Evolutionary conservation across 2,888 invertebrate genomes (phyloP), one percentile per base, ranked within the genome.

Genomic region (Pollenia griseotomentosa): DNA sequence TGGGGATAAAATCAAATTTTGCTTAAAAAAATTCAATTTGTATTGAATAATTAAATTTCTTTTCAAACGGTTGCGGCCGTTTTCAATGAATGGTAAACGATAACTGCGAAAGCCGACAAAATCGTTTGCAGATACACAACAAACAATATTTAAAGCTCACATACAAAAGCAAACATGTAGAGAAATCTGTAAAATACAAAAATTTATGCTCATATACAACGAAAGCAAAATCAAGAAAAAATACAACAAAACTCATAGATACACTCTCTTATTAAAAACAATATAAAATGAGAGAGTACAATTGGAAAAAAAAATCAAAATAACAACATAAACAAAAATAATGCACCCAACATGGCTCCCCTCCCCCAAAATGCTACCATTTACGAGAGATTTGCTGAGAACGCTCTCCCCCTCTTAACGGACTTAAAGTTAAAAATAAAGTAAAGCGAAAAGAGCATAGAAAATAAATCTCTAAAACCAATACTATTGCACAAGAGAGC

Each of bases 21-120:
- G 48, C 65, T 65, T 19, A 33, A 63, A 77, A 66, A 65, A 68
- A 55, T 53, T 59, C 14, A 65, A 71, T 57, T 42, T 77, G 2
- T 44, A 42, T 46, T 46, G 9, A 51, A 73, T 23, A 51, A 57
- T 33, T 19, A 19, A 23, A 2, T 55, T 61, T 55, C 0, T 70
- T 61, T 40, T 65, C 11, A 51, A 83, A 82, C 80, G 61, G 85
- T 70, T 79, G 81, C 77, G 74, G 88, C 89, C 89, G 89, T 86
- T 88, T 88, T 83, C 89, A 83, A 80, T 88, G 89, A 88, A 88
- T 88, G 87, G 84, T 88, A 87, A 88, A 88, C 88, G 89, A 88
- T 89, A 89, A 89, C 89, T 89, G 89, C 88, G 88, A 89, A 89
- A 83, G 83, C 85, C 87, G 88, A 88, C 89, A 88, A 83, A 88